Evolutionary conservation across 2,797 vertebrate species (phyloP), one percentile per base, ranked within the genome.

Genomic region (Coluber constrictor): DNA sequence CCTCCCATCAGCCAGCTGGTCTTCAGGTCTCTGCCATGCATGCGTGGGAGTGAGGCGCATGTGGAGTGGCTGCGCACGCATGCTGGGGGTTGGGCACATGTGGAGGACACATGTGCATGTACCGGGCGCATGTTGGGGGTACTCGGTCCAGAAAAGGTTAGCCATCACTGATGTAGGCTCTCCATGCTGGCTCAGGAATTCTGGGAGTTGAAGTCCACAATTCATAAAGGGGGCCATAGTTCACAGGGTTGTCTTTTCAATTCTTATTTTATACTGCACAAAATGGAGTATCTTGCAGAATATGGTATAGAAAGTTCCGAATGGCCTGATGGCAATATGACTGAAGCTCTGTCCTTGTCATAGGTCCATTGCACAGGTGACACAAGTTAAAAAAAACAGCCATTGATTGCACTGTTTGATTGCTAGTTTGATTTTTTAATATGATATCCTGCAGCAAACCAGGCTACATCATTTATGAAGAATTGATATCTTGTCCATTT

Each of bases 41-140:
- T 54, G 51, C 0, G 8, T 1, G 0, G 51, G 51, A 54, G 51
- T 0, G 1, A 1, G 51, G 9, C 9, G 0, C 51, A 54, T 54
- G 51, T 10, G 8, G 51, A 9, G 51, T 51, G 51, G 51, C 51
- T 0, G 1, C 51, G 0, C 51, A 54, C 1, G 9, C 51, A 54
- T 54, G 51, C 51, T 54, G 51, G 51, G 51, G 51, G 9, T 54
- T 9, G 51, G 51, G 51, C 51, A 54, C 51, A 54, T 54, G 51
- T 1, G 1, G 9, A 54, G 51, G 51, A 54, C 6, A 1, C 6
- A 1, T 54, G 51, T 54, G 51, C 51, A 54, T 54, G 51, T 54
- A 9, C 0, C 1, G 51, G 51, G 51, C 51, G 51, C 51, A 54
- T 54, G 51, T 9, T 51, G 47, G 47, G 47, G 47, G 47, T 6